Evolutionary conservation across 2,113 vertebrate species (phyloP), one percentile per base, ranked within the genome.

Genomic region (Forbesichthys papilliferus): DNA sequence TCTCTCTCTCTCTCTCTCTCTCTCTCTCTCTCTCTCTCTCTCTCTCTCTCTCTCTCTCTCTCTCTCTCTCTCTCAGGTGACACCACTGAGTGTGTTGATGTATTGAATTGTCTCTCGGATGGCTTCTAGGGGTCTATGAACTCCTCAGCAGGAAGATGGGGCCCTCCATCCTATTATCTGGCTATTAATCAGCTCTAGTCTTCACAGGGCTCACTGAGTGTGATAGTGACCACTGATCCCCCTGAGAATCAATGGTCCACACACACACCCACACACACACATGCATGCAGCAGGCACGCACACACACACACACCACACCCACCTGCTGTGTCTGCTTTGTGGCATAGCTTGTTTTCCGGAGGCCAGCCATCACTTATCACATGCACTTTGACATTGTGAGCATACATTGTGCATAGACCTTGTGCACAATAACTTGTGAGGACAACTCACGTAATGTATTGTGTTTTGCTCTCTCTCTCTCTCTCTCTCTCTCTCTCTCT

Each of bases 311-410:
- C 46, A 10, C 53, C 73, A 59, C 34, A 81, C 74, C 83, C 84
- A 83, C 87, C 89, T 89, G 88, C 88, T 90, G 87, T 85, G 87
- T 42, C 36, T 42, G 81, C 83, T 87, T 90, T 90, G 88, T 89
- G 82, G 81, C 75, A 79, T 79, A 84, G 83, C 69, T 73, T 84
- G 84, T 79, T 85, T 87, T 83, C 74, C 68, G 84, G 73, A 65
- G 76, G 77, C 85, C 79, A 82, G 78, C 76, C 82, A 81, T 63
- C 73, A 69, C 68, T 80, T 78, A 87, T 79, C 84, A 86, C 83
- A 84, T 42, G 36, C 74, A 84, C 73, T 79, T 78, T 80, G 77
- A 77, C 69, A 49, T 42, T 14, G 73, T 33, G 16, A 47, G 9
- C 67, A 71, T 80, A 53, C 52, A 27, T 27, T 27, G n/a, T 53